Evolutionary conservation across 64 coral and sea anemone genomes (phyloP), one percentile per base, ranked within the genome.

Genomic region (Pachyseris speciosa): DNA sequence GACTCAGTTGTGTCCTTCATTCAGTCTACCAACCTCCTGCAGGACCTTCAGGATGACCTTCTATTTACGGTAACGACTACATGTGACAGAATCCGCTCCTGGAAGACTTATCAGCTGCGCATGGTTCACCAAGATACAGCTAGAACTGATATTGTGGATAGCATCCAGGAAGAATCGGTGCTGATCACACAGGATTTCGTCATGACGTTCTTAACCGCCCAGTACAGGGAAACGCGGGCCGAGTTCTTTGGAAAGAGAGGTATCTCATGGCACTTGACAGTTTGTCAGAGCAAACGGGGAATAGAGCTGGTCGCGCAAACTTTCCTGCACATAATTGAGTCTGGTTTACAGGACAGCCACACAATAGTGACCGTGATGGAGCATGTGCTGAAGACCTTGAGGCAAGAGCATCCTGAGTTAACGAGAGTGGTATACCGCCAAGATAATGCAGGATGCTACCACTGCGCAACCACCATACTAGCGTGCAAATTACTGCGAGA

Each of bases 201-300:
- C 10, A 86, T 85, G 81, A 85, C 61, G 24, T 85, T 66, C 30
- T 24, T 85, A 16, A 26, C 81, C 4, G 52, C 28, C 11, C 81
- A 85, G 13, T 67, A 67, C 60, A 37, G 81, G 51, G 81, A 85
- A 68, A 43, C 81, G 20, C 81, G 64, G 52, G 10, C 7, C 3
- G 81, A 85, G 40, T 85, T 85, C 81, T 85, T 85, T 85, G 81
- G 81, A 3, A 85, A 85, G 0, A 65, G 64, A n/a, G 81, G 81
- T 6, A 85, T 85, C 5, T 85, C 81, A 45, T 86, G 63, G 83
- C 83, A 86, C 26, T 33, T 86, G 10, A 69, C 83, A 24, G 83
- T 69, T 45, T 86, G 83, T 28, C 83, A 86, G 64, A 69, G 60
- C 12, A 86, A 69, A 26, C 4, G 9, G 13, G 0, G 45, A 45